Evolutionary conservation across 2,888 invertebrate species (phyloP).

Genomic region (Apamea epomidion): DNA sequence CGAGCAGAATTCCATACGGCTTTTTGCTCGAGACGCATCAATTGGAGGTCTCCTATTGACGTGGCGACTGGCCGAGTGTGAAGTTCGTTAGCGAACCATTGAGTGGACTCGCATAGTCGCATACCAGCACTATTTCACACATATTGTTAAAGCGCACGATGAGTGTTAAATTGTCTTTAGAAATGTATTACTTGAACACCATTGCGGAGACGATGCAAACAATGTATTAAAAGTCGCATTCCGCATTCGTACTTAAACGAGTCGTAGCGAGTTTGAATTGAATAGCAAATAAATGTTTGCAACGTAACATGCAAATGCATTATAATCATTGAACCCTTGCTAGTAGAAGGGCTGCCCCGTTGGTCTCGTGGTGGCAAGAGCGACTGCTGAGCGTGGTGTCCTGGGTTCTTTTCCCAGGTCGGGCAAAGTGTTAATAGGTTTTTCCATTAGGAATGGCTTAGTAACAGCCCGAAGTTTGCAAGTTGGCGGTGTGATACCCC

Average conservation of each 20-base stretch:
- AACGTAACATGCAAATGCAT: conserved; percentile 57
- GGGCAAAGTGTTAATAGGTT: background rate
- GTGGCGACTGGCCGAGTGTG: conserved; percentile 59
- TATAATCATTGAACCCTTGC: conserved; percentile 35
- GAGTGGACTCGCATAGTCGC: conserved; percentile 57
- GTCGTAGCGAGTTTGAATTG: conserved; percentile 60
- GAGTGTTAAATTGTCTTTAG: conserved; percentile 69
- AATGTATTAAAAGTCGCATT: conserved; percentile 52
- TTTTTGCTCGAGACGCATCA: conserved; percentile 62
- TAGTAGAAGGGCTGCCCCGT: conserved; percentile 8
- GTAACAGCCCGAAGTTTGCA: background rate
- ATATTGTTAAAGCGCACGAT: conserved; percentile 64
- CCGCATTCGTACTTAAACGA: conserved; percentile 49
- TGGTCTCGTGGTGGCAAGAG: background rate
- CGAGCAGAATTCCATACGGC: conserved; percentile 57
- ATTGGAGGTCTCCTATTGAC: conserved; percentile 55
- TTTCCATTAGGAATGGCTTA: background rate
- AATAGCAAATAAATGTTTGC: conserved; percentile 55
- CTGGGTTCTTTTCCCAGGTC: background rate
- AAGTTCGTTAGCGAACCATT: conserved; percentile 75
- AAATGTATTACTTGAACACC: conserved; percentile 48
- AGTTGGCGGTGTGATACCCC: background rate
- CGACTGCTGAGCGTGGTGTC: background rate
- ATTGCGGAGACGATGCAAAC: conserved; percentile 38
- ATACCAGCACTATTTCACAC: conserved; percentile 66